Base-by-base conservation (phyloP, 2,797 vertebrate species). In the Falco novaeseelandiae region DNA sequence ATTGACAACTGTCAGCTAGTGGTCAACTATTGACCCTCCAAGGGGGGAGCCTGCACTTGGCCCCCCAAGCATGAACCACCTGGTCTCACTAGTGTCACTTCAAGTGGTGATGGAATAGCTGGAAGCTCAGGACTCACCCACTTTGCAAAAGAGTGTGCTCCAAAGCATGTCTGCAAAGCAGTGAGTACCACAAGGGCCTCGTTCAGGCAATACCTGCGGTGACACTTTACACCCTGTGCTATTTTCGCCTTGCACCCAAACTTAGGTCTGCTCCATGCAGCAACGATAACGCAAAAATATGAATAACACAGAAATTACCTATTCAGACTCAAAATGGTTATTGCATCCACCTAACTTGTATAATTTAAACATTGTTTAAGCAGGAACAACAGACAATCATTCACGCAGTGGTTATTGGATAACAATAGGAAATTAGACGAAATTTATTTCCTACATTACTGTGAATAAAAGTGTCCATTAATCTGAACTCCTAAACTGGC, bases 381-480 rank as follows among this genome's bases (percentile, higher is more conserved):
- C 36, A 77, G 74, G 59, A 92, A 79, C 49, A 91, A 36, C 55
- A 82, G 72, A 29, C 22, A 32, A 48, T 70, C 34, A 16, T 69
- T 94, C 27, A 91, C 3, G 27, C 34, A 20, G 29, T 36, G 40
- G 25, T 79, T 89, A 95, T 90, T 87, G 82, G n/a, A 87, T 89
- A 89, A 90, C 22, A 59, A 67, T 21, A 87, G 87, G 78, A 96
- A 96, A 96, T 94, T 48, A 87, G 55, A 76, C 12, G 36, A 70
- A 61, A 77, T 93, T 91, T 95, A 79, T 82, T 70, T 69, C 73
- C 42, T 80, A n/a, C 1, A 2, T 61, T 80, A 77, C 23, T 57
- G n/a, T 59, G 30, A 79, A 52, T 13, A 36, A 86, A 86, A 59
- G 25, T 27, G 3, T 54, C 67, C 88, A 87, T 88, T 71, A 80